phyloP scores from a whole-genome alignment of 1,140 invertebrate species.

The Whitmania pigra region DNA sequence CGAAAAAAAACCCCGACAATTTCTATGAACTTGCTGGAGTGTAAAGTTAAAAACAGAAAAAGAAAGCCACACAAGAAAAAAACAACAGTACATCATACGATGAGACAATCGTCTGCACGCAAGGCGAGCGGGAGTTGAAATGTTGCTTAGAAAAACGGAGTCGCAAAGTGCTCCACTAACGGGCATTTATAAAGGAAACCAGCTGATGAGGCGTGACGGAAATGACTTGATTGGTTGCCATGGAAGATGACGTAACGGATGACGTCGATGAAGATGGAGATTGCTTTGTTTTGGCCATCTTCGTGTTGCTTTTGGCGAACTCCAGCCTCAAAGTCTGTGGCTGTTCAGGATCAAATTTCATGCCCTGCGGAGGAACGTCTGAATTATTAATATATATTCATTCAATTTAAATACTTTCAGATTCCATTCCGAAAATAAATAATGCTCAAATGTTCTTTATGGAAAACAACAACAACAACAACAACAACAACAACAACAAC shows the following conservation, averaged over 20 bases:
- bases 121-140: no score
- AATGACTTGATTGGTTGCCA: background rate
- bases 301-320: constrained; percentile 99
- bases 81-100: no score
- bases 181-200: constrained; percentile 1
- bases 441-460: background rate
- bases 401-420: no score
- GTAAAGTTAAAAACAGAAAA: no score
- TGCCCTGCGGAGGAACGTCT: constrained; percentile 55
- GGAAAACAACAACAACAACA: no score
- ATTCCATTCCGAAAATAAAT: no score
- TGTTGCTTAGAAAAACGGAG: background rate
- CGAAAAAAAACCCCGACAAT: no score
- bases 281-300: constrained; percentile 96
- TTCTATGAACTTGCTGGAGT: no score
- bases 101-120: no score
- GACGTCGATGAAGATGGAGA: constrained; percentile 8
- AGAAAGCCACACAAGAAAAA: no score
- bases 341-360: constrained; percentile 98
- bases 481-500: no score
- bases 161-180: background rate
- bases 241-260: background rate
- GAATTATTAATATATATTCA: background rate
- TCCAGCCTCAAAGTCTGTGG: constrained; percentile 99
- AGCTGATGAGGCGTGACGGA: background rate